These are phyloP conservation scores for Kradibia gibbosae DNA, from an alignment of 1,140 invertebrate genomes.

Conservation along the genomic window DNA sequence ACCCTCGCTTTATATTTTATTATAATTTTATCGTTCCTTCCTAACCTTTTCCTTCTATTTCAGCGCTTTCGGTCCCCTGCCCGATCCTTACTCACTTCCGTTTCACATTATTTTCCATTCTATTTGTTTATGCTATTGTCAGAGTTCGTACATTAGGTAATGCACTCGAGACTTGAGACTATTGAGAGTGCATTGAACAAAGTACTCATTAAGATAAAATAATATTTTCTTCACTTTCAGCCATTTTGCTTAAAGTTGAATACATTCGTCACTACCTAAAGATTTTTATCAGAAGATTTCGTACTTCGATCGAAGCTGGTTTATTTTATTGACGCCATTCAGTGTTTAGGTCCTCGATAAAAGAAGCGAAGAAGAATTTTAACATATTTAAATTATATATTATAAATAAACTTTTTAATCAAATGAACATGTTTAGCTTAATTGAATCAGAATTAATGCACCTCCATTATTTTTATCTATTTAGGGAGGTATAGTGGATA, in stretches of 20 bases:
- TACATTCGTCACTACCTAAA: background rate
- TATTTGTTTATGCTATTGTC: constrained; percentile 8
- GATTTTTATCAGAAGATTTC: background rate
- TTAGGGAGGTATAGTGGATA: no score
- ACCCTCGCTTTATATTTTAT: background rate
- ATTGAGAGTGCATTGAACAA: constrained; percentile 40
- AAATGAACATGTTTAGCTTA: no score
- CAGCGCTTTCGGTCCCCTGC: no score
- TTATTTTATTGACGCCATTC: no score
- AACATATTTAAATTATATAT: no score
- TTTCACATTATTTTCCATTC: background rate
- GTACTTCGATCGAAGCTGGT: no score
- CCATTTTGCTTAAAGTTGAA: background rate
- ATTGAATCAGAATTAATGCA: no score
- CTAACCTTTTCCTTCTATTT: no score
- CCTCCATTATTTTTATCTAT: no score
- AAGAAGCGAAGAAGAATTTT: no score
- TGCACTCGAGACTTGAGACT: constrained; percentile 37
- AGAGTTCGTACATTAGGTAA: constrained; percentile 26
- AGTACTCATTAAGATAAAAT: constrained; percentile 22
- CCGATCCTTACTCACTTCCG: background rate
- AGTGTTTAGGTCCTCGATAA: no score
- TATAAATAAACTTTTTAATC: no score
- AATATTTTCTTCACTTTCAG: constrained; percentile 21
- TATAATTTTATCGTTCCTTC: background rate